These are phyloP conservation scores for Dendroctonus valens DNA, from an alignment of 1,140 invertebrate species.

Conservation along the genomic window DNA sequence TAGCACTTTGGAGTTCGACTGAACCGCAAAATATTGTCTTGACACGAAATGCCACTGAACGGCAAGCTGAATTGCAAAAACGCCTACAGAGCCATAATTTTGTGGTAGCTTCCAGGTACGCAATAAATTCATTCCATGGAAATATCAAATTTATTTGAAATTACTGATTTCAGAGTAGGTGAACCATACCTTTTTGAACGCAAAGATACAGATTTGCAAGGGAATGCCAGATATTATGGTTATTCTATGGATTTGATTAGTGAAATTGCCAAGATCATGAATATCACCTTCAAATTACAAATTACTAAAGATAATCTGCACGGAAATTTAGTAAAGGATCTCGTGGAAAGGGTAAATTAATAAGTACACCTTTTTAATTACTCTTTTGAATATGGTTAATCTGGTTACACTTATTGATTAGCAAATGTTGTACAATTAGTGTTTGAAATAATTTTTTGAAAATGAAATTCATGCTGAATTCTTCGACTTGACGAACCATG, in stretches of 20 bases:
- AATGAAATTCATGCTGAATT: too few species aligned
- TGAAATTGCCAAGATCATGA: slow-evolving; percentile 69
- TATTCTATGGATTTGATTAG: slow-evolving; percentile 81
- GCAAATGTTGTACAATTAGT: too few species aligned
- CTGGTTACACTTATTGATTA: too few species aligned
- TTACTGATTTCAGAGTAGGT: slow-evolving; percentile 57
- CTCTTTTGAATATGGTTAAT: too few species aligned
- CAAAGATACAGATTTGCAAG: slow-evolving; percentile 50
- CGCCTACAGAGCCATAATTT: slow-evolving; percentile 39
- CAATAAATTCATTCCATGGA: background rate
- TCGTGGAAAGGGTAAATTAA: slow-evolving; percentile 69
- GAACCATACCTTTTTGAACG: slow-evolving; percentile 71
- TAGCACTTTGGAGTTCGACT: slow-evolving; percentile 15
- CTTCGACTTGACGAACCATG: too few species aligned
- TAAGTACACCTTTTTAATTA: too few species aligned
- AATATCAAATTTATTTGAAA: background rate
- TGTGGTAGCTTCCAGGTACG: slow-evolving; percentile 48
- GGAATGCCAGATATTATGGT: slow-evolving; percentile 68
- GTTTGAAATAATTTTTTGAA: too few species aligned
- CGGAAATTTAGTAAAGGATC: slow-evolving; percentile 68
- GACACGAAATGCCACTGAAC: slow-evolving; percentile 27
- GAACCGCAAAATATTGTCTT: slow-evolving; percentile 21
- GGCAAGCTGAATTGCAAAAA: slow-evolving; percentile 28
- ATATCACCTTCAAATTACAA: slow-evolving; percentile 76
- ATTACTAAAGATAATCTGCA: slow-evolving; percentile 62